Evolutionary conservation across 2,797 vertebrate genomes (phyloP).

Genomic region (Gallirallus australis): DNA sequence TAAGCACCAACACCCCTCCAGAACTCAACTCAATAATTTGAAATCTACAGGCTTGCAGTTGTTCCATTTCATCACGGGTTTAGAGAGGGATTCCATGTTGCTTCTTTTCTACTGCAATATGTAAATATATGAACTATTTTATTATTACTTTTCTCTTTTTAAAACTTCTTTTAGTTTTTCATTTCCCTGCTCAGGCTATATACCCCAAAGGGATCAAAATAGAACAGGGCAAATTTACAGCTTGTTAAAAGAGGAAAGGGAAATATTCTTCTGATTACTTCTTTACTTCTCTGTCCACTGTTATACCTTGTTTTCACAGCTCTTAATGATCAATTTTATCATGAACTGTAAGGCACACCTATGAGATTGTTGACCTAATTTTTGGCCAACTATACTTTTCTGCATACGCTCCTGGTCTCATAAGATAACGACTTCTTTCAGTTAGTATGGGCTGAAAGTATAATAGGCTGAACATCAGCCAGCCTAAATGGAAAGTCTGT

Average conservation of each 20-base stretch:
- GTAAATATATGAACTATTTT: neutral
- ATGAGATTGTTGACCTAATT: conserved; percentile 36
- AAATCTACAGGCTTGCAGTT: neutral
- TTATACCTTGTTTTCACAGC: neutral
- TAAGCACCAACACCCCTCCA: neutral
- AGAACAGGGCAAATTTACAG: neutral
- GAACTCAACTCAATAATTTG: neutral
- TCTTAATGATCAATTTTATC: conserved; percentile 32
- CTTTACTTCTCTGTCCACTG: neutral
- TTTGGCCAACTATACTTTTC: conserved; percentile 6
- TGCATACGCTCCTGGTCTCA: neutral
- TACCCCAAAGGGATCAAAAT: neutral
- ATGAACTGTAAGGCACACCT: neutral
- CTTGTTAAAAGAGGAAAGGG: conserved; percentile 32
- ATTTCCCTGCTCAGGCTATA: neutral
- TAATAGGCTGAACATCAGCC: neutral
- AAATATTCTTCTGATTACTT: conserved; percentile 10
- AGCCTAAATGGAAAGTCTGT: neutral
- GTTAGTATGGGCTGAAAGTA: neutral
- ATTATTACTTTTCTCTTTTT: neutral
- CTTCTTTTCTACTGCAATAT: conserved; percentile 23
- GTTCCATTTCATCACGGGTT: neutral
- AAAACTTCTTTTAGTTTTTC: no score
- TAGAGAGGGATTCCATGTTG: neutral
- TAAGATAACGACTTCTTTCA: neutral